Evolutionary conservation across 2,888 invertebrate genomes (phyloP), one percentile per base, ranked within the genome.

Genomic region (Patella caerulea): DNA sequence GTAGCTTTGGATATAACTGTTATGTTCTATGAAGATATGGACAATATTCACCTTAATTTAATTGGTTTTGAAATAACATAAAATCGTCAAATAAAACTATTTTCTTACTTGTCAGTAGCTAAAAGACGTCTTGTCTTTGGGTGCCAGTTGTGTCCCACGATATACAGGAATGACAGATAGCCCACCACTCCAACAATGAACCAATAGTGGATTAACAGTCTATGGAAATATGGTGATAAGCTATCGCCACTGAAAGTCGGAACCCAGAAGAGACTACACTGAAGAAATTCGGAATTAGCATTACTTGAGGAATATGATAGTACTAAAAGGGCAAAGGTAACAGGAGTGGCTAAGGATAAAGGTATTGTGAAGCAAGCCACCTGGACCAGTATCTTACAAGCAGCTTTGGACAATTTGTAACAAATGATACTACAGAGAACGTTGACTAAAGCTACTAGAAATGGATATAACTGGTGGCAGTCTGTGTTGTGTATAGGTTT

Each of bases 231-330:
- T 7, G 55, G 54, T 2, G 76, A 53, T 53, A 83, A 77, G 4
- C 96, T 97, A 85, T 97, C 96, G 87, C 96, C 95, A 92, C 96
- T 98, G 93, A 96, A 97, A 15, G 98, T 93, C 90, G 97, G 97
- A 88, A 95, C 95, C 0, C 97, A 98, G 80, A 97, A 84, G 15
- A 84, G 59, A 11, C 55, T n/a, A 73, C 87, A 87, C 2, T 77
- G 77, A 19, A 79, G 77, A 7, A 81, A 94, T 0, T 95, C 94
- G 55, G 98, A 0, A 95, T 79, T 76, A 0, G 80, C 14, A 72
- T 54, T 76, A 29, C 82, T 79, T 19, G 78, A 77, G 0, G 83
- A 79, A 74, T 85, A 85, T 52, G 86, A 84, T 7, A 85, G 83
- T 45, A 88, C 71, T 7, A 87, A 70, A 0, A 87, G 56, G 0